Percentiles rank a stretch among this genome's conserved stretches.
phyloP scores from a whole-genome alignment of 1,140 invertebrate genomes.

The Oedothorax gibbosus region DNA sequence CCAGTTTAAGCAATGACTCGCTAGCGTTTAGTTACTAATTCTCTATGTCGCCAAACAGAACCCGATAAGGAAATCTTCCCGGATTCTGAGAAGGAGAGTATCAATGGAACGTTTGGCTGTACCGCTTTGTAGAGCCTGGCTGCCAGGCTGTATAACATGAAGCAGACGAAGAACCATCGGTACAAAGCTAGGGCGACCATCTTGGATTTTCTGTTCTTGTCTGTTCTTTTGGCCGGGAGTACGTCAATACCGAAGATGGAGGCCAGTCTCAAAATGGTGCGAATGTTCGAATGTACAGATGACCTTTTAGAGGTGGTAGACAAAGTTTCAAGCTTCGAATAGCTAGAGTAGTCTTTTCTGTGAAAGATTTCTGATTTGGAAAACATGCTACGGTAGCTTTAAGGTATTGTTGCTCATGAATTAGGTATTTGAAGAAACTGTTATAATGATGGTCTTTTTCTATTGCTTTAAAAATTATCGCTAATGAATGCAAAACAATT shows the following conservation, averaged over 20 bases:
- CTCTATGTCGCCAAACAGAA: no score
- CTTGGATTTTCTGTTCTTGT: not conserved
- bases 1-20: no score
- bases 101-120: constrained; percentile 10
- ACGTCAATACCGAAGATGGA: constrained; percentile 17
- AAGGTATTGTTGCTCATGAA: no score
- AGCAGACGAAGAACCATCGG: not conserved
- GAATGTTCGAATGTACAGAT: not conserved
- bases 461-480: no score
- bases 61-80: no score
- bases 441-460: no score
- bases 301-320: not conserved
- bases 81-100: constrained; percentile 24
- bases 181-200: not conserved
- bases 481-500: no score
- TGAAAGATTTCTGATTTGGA: no score
- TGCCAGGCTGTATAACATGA: not conserved
- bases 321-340: not conserved
- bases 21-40: no score
- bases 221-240: not conserved
- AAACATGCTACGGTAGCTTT: no score
- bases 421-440: no score
- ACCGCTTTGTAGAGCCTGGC: constrained; percentile 31
- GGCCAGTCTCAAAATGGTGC: not conserved
- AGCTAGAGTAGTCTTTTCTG: not conserved